Base-by-base conservation (phyloP, 2,888 invertebrate species). In the Octonoba sinensis region DNA sequence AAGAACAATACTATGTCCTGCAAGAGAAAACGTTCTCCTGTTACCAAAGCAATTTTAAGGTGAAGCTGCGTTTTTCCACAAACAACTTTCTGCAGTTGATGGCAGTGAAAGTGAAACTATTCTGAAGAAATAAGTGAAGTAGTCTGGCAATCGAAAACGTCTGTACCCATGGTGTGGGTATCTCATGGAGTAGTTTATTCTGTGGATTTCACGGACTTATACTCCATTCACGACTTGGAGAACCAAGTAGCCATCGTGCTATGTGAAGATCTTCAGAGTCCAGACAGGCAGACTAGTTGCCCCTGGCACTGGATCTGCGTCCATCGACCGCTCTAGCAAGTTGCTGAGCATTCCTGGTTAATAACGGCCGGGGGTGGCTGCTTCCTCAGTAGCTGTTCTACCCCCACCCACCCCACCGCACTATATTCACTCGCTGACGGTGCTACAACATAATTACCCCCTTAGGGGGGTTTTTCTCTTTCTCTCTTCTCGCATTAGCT, bases 361-460 rank as follows among this genome's bases (percentile, higher is more conserved):
- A 82, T 82, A 75, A 71, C 69, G 64, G 65, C 81, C 74, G 81
- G 81, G 81, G 75, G 81, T 75, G 70, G 81, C 44, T 54, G 70
- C 64, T 71, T 72, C 72, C 70, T 57, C 79, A 69, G 73, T 79
- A 79, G 79, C 78, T 44, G 59, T 62, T 66, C 49, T 51, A 47
- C 76, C 70, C 66, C 54, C 49, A 73, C 70, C 44, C 69, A 60
- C 49, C 54, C 62, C 57, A 36, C 69, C 62, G 46, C 74, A 62
- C 62, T 62, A 46, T 62, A 44, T 62, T 47, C 66, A n/a, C 62
- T 76, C 66, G 49, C 56, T 76, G 75, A 69, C 75, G 46, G 71
- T 72, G 66, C 78, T 78, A 78, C 71, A 78, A 78, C 78, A 72
- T 78, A 72, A 78, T 78, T 78, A 78, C 71, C 78, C 75, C 65